phyloP scores from a whole-genome alignment of 1,140 invertebrate species.

The Polypedilum vanderplanki region DNA sequence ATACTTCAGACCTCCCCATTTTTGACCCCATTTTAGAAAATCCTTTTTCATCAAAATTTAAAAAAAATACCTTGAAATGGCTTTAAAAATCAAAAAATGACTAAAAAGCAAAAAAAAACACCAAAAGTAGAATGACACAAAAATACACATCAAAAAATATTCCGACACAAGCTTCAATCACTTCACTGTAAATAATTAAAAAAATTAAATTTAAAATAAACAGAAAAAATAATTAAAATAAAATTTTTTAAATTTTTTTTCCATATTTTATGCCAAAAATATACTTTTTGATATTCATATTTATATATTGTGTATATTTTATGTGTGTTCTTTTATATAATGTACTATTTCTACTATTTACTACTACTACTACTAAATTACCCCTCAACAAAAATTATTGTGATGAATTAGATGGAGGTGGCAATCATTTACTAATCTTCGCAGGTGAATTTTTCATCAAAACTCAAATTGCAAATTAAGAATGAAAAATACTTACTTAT shows the following conservation, averaged over 20 bases:
- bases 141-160: background rate
- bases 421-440: conserved; percentile 22
- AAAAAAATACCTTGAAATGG: too few relatives aligned
- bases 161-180: background rate
- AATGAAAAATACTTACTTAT: background rate
- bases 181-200: conserved; percentile 12
- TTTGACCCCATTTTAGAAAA: too few relatives aligned
- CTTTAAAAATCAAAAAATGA: too few relatives aligned
- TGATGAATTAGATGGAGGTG: conserved; percentile 23
- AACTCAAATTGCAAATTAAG: background rate
- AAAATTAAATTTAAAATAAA: conserved; percentile 15
- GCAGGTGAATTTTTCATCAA: conserved; percentile 25
- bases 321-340: conserved; percentile 17
- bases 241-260: background rate
- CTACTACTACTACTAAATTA: conserved; percentile 9
- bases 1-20: too few relatives aligned
- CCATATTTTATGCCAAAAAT: background rate
- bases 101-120: too few relatives aligned
- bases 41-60: too few relatives aligned
- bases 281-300: background rate
- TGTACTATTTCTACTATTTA: background rate
- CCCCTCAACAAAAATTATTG: conserved; percentile 18
- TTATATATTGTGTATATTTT: conserved; percentile 7
- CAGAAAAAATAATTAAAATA: conserved; percentile 4
- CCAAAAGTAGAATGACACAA: too few relatives aligned